Percentiles rank a stretch among this genome's conserved stretches.
phyloP scores from a whole-genome alignment of 2,888 invertebrate species.

The Baccha elongata region DNA sequence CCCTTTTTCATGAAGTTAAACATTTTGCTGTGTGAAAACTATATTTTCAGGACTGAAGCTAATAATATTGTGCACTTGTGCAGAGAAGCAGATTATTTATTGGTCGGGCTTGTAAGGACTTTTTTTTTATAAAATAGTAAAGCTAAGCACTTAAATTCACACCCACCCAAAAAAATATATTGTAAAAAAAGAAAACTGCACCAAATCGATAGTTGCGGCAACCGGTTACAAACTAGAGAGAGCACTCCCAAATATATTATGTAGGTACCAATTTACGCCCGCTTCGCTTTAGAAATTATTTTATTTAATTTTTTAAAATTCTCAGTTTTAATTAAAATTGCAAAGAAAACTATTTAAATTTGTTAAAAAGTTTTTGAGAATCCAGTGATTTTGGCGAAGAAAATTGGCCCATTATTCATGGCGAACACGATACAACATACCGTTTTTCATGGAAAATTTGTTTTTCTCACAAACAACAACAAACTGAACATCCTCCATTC shows the following conservation, averaged over 20 bases:
- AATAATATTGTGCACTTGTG: background rate
- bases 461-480: conserved; percentile 55
- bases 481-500: conserved; percentile 38
- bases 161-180: conserved; percentile 27
- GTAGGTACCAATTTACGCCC: no score
- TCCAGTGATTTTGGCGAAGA: conserved; percentile 4
- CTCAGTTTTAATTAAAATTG: conserved; percentile 15
- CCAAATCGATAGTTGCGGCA: conserved; percentile 63
- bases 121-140: background rate
- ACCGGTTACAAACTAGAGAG: conserved; percentile 21
- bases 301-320: background rate
- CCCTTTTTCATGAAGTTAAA: conserved; percentile 97
- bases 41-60: conserved; percentile 32
- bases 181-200: conserved; percentile 39
- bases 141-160: conserved; percentile 32
- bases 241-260: conserved; percentile 28
- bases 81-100: conserved; percentile 21
- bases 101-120: background rate
- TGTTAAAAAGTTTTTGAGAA: conserved; percentile 11
- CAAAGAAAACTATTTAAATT: background rate
- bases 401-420: conserved; percentile 49
- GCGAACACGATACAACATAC: conserved; percentile 32
- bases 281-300: background rate
- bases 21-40: conserved; percentile 83
- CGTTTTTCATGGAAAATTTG: conserved; percentile 60